phyloP scores from a whole-genome alignment of 2,113 vertebrate genomes.

The Engystomops pustulosus region DNA sequence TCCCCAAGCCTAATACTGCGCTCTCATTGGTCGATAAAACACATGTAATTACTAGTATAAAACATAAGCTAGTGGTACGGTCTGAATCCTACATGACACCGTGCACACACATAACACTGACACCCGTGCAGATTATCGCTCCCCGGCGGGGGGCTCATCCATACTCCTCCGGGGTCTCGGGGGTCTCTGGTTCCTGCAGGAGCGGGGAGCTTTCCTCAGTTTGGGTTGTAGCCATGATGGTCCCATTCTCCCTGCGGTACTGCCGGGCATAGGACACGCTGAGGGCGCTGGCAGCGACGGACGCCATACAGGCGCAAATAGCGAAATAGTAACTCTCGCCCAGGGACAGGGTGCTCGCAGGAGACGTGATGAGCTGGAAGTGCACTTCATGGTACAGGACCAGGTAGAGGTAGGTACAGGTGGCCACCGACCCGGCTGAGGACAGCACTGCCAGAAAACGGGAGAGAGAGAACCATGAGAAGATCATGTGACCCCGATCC shows the following conservation, averaged over 20 bases:
- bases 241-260: not conserved
- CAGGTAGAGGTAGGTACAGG: constrained; percentile 23
- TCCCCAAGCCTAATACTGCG: too few species aligned
- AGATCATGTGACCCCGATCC: too few species aligned
- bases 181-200: not conserved
- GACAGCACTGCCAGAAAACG: constrained; percentile 27
- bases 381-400: not conserved
- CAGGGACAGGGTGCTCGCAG: rapidly evolving
- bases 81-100: not conserved
- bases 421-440: not conserved
- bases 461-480: too few species aligned
- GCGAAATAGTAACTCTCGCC: constrained; percentile 68
- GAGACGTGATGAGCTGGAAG: too few species aligned
- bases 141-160: not conserved
- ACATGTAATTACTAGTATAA: too few species aligned
- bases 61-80: not conserved
- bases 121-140: constrained; percentile 24
- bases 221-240: not conserved
- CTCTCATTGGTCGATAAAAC: too few species aligned
- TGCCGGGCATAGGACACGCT: constrained; percentile 20
- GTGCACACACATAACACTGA: constrained; percentile 6
- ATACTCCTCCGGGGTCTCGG: not conserved
- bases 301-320: constrained; percentile 58
- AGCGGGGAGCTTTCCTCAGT: not conserved
- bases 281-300: constrained; percentile 39